Conservation (phyloP, 30 jellyfish, hydroid and myxozoan species). For the Hydractinia echinata region DNA sequence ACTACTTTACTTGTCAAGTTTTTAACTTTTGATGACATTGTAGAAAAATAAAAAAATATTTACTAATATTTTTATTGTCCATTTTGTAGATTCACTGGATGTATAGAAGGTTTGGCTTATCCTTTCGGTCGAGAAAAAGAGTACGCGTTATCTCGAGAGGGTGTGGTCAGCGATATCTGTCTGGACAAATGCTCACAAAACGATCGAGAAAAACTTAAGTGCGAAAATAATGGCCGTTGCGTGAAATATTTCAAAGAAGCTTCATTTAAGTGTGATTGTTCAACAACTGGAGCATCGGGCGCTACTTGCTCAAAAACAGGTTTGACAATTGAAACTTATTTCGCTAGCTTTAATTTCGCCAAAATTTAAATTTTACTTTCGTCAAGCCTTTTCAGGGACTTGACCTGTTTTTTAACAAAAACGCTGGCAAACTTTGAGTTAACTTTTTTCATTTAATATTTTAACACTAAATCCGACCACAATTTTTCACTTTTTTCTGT, state of each 20-base stretch:
- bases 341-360: no score
- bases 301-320: constrained; percentile 10
- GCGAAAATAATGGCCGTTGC: constrained; percentile 11
- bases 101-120: constrained; percentile 13
- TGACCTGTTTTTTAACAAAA: no score
- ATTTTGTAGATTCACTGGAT: constrained; percentile 18
- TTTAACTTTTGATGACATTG: no score
- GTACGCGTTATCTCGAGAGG: neutral
- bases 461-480: neutral
- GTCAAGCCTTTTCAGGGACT: no score
- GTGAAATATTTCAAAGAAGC: neutral
- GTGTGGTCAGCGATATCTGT: neutral
- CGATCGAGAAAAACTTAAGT: neutral
- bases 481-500: neutral
- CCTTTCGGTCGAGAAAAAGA: neutral
- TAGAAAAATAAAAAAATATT: no score
- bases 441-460: no score
- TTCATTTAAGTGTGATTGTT: constrained; percentile 4
- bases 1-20: no score
- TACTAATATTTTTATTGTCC: neutral
- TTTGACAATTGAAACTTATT: neutral
- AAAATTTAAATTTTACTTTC: no score
- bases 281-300: constrained; percentile 11
- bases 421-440: no score
- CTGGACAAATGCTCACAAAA: neutral